Conservation (phyloP, 2,888 invertebrate genomes). For the Fragum sueziense region DNA sequence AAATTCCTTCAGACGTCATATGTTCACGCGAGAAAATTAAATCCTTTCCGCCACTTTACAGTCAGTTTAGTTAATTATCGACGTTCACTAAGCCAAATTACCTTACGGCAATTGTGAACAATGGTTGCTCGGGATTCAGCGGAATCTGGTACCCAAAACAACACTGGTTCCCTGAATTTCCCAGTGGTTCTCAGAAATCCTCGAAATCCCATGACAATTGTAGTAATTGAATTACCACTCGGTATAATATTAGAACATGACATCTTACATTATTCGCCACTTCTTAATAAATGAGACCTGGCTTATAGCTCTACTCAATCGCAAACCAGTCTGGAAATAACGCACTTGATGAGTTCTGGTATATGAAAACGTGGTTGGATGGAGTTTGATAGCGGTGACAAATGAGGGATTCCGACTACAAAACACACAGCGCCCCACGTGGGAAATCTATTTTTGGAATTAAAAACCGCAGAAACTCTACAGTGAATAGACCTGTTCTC, state of each 20-base stretch:
- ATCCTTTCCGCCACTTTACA: constrained; percentile 31
- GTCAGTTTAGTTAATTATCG: constrained; percentile 47
- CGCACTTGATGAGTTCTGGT: constrained; percentile 4
- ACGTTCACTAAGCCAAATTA: constrained; percentile 26
- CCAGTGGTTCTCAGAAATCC: constrained; percentile 47
- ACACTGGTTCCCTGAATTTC: constrained; percentile 33
- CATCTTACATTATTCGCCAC: constrained; percentile 41
- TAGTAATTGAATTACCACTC: constrained; percentile 55
- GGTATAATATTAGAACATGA: constrained; percentile 48
- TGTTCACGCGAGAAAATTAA: constrained; percentile 38
- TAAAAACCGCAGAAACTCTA: background rate
- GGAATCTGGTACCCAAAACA: background rate
- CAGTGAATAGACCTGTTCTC: background rate
- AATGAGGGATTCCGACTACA: constrained; percentile 15
- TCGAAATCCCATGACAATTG: constrained; percentile 44
- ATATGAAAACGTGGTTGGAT: constrained; percentile 10
- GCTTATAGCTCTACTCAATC: constrained; percentile 18
- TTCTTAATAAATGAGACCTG: constrained; percentile 27
- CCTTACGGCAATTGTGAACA: constrained; percentile 28
- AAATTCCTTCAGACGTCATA: constrained; percentile 12
- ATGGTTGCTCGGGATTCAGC: background rate
- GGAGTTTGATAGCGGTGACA: constrained; percentile 8
- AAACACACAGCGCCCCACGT: background rate
- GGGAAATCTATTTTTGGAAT: constrained; percentile 26
- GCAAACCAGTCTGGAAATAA: constrained; percentile 21